These are phyloP conservation scores for Hirtodrosophila alboralis DNA, from an alignment of 2,888 invertebrate species.

Conservation along the genomic window DNA sequence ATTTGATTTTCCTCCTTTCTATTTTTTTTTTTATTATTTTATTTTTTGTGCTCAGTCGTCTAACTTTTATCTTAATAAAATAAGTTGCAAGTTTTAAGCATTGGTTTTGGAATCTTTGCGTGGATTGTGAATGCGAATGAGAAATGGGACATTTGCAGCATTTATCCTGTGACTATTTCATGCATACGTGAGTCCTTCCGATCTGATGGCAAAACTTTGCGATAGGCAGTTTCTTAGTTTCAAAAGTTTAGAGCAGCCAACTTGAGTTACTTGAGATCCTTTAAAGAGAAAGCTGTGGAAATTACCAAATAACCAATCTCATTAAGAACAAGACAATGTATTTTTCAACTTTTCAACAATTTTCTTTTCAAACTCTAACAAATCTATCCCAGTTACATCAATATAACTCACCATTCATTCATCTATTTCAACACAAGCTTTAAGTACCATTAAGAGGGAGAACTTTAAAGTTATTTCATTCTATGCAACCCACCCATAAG, in stretches of 20 bases:
- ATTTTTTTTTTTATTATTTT: constrained; percentile 18
- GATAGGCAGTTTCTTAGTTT: constrained; percentile 22
- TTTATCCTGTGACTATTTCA: constrained; percentile 39
- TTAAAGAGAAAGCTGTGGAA: too few species aligned
- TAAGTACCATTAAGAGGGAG: constrained; percentile 8
- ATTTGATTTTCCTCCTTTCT: constrained; percentile 61
- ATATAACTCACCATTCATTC: not conserved
- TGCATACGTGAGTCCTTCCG: constrained; percentile 24
- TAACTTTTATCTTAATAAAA: constrained; percentile 80
- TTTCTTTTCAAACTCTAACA: not conserved
- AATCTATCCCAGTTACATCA: constrained; percentile 7
- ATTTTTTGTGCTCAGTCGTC: constrained; percentile 23
- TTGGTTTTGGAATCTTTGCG: constrained; percentile 19
- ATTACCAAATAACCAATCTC: too few species aligned
- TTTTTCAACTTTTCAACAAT: not conserved
- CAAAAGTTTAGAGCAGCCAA: not conserved
- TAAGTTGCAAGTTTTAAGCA: constrained; percentile 73
- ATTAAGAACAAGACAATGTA: too few species aligned
- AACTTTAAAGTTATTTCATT: constrained; percentile 23
- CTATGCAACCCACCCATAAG: constrained; percentile 4
- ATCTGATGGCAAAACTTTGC: constrained; percentile 21
- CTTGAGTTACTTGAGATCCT: too few species aligned
- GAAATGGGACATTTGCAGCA: constrained; percentile 5
- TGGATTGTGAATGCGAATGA: constrained; percentile 1
- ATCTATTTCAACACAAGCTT: constrained; percentile 5